phyloP scores from a whole-genome alignment of 37 sponge, comb jelly and placozoan species.

The Ephydatia muelleri region DNA sequence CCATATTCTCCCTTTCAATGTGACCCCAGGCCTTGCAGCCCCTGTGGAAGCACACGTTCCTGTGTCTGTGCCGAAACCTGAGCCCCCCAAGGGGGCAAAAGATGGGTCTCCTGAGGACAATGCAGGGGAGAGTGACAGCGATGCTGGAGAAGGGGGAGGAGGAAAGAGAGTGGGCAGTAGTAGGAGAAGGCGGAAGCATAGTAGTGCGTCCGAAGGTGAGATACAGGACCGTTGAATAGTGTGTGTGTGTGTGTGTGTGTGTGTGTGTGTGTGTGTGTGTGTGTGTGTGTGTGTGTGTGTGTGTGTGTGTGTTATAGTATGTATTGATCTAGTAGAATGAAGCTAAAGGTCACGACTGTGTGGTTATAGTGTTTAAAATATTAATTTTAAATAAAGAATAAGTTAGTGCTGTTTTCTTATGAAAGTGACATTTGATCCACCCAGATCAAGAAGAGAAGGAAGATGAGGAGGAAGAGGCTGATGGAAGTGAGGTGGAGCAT shows the following conservation, averaged over 20 bases:
- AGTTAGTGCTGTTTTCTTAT: too few species aligned
- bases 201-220: constrained; percentile 6
- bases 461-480: neutral
- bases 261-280: neutral
- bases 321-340: neutral
- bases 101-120: neutral
- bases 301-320: neutral
- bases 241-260: neutral
- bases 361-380: neutral
- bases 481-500: constrained; percentile 5
- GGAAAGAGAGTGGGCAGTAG: neutral
- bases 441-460: neutral
- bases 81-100: neutral
- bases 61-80: neutral
- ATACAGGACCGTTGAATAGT: neutral
- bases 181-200: neutral
- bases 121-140: neutral
- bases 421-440: neutral
- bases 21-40: too few species aligned
- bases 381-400: neutral
- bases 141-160: constrained; percentile 22
- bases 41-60: too few species aligned
- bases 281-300: neutral
- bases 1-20: too few species aligned
- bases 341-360: neutral